These are phyloP conservation scores for Heliconius charithonia DNA, from an alignment of 2,888 invertebrate genomes.

Conservation along the genomic window DNA sequence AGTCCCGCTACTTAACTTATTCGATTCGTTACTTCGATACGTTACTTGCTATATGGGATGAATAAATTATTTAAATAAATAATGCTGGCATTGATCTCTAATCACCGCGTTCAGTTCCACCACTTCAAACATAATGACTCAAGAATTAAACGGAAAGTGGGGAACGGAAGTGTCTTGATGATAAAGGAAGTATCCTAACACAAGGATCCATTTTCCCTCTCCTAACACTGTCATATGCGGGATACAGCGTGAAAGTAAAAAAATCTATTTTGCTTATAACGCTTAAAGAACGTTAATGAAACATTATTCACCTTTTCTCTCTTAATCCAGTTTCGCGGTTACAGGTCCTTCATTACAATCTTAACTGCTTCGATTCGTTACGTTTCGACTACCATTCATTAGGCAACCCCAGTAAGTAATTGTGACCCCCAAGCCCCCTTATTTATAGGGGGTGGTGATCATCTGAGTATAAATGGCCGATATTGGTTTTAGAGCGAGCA, in stretches of 20 bases:
- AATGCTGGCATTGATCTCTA: not conserved
- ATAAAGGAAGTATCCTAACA: not conserved
- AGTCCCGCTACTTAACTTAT: too few species aligned
- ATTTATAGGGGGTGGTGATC: constrained; percentile 46
- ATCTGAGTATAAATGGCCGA: constrained; percentile 35
- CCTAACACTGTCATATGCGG: not conserved
- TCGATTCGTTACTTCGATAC: too few species aligned
- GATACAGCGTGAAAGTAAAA: too few species aligned
- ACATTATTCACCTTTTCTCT: not conserved
- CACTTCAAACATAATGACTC: not conserved
- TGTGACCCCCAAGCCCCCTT: constrained; percentile 45
- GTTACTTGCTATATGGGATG: too few species aligned
- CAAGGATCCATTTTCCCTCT: not conserved
- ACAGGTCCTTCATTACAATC: constrained; percentile 41
- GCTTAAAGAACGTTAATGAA: not conserved
- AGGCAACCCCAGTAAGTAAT: constrained; percentile 49
- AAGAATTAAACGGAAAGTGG: not conserved
- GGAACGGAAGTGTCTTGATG: not conserved
- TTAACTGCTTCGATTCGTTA: constrained; percentile 51
- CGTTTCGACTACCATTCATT: constrained; percentile 50
- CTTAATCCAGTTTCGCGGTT: constrained; percentile 24
- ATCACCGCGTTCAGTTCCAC: not conserved
- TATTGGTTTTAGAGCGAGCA: constrained; percentile 36
- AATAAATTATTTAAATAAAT: not conserved
- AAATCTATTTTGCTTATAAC: not conserved